phyloP scores from a whole-genome alignment of 92 coral and sea anemone genomes.

The Palythoa grandiflora region DNA sequence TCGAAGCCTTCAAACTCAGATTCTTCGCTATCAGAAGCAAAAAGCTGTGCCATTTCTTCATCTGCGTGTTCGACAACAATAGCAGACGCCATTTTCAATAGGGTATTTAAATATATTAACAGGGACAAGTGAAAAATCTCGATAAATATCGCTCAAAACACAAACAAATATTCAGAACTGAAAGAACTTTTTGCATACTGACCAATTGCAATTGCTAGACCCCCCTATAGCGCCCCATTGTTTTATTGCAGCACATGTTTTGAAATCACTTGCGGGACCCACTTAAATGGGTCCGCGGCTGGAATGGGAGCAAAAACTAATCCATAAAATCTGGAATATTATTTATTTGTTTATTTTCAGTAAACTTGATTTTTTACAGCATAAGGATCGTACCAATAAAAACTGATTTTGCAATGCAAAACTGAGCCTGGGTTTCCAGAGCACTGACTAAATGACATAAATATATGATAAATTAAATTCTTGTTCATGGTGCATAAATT shows the following conservation, averaged over 20 bases:
- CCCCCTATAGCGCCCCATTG: conserved; percentile 36
- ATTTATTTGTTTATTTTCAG: no score
- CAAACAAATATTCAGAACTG: conserved; percentile 39
- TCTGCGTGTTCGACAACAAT: conserved; percentile 35
- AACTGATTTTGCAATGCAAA: no score
- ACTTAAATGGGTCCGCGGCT: no score
- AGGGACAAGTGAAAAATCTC: conserved; percentile 9
- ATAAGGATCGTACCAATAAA: no score
- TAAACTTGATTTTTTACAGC: no score
- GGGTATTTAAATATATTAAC: conserved; percentile 11
- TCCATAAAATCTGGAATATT: no score
- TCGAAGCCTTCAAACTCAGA: conserved; percentile 50
- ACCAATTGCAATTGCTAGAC: conserved; percentile 29
- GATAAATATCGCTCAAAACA: conserved; percentile 36
- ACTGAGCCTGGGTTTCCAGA: no score
- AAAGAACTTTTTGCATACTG: conserved; percentile 22
- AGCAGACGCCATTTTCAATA: conserved; percentile 57
- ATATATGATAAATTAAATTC: no score
- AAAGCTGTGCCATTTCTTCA: conserved; percentile 47
- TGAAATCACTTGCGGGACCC: no score
- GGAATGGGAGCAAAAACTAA: no score
- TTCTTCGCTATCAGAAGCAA: conserved; percentile 53
- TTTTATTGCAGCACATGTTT: neutral
- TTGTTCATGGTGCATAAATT: no score
- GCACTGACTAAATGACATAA: no score